Base-by-base conservation (phyloP, 1,140 invertebrate genomes). In the Sycophila sp. region DNA sequence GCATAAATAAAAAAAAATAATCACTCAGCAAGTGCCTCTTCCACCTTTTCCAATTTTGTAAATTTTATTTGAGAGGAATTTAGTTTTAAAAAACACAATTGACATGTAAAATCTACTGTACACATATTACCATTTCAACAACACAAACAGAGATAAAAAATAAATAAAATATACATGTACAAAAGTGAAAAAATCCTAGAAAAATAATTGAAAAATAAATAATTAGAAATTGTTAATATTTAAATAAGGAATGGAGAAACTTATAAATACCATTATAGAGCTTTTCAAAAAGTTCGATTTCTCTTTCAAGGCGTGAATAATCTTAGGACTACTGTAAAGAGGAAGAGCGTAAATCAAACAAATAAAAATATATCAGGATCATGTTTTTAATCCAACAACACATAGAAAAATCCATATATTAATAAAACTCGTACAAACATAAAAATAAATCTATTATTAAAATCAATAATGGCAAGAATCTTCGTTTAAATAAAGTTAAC, bases 1-100 rank as follows among this genome's bases (percentile, higher is more conserved):
- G 73, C 56, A 71, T 55, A 75, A 28, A 78, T 60, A 80, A 67
- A 80, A 72, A 78, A 71, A 55, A 77, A 58, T 38, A 1, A 34
- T 62, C n/a, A 22, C 42, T 62, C 30, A 45, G 26, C 19, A 30
- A 55, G 10, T 55, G 6, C n/a, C 47, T 30, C n/a, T 55, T 55
- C 13, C 24, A 55, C 24, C 11, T 3, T 13, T 1, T 15, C 13
- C 2, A 55, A 55, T 4, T n/a, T 17, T n/a, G 28, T 0, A 47
- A 26, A 7, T 0, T n/a, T n/a, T n/a, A n/a, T n/a, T n/a, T n/a
- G n/a, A n/a, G n/a, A n/a, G n/a, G n/a, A n/a, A n/a, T n/a, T n/a
- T n/a, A n/a, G n/a, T n/a, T n/a, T n/a, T n/a, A n/a, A n/a, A n/a
- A n/a, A n/a, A n/a, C n/a, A n/a, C n/a, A n/a, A n/a, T n/a, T n/a